Percentiles rank a stretch among this genome's conserved stretches.
These are phyloP conservation scores for Catotricha subobsoleta DNA, from an alignment of 2,888 invertebrate species.

Conservation along the genomic window DNA sequence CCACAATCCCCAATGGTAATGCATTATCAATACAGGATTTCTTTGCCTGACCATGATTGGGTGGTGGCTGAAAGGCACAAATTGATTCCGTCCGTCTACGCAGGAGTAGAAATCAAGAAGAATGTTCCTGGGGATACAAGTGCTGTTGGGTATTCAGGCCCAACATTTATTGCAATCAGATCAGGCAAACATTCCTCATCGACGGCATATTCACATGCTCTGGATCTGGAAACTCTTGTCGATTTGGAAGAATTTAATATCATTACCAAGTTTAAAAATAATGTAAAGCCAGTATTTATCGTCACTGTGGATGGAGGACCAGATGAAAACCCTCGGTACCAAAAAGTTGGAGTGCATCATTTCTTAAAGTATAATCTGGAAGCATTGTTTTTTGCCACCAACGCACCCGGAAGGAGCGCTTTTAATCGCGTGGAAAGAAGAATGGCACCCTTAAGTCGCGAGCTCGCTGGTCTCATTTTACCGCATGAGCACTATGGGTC, in stretches of 20 bases:
- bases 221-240: constrained; percentile 10
- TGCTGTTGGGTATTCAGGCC: background rate
- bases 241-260: background rate
- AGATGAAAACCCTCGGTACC: constrained; percentile 16
- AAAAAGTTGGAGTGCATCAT: constrained; percentile 13
- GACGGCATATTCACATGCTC: constrained; percentile 11
- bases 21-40: constrained; percentile 11
- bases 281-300: constrained; percentile 2
- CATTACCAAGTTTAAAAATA: background rate
- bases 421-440: constrained; percentile 21
- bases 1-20: background rate
- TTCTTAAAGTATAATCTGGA: constrained; percentile 15
- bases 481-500: constrained; percentile 18
- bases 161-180: background rate
- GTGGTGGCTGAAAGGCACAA: constrained; percentile 13
- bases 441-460: constrained; percentile 21
- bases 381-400: constrained; percentile 15
- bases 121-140: background rate
- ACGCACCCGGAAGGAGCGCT: constrained; percentile 21
- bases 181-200: constrained; percentile 14
- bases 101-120: constrained; percentile 6
- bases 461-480: constrained; percentile 19
- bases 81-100: constrained; percentile 14
- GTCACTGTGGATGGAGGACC: constrained; percentile 15
- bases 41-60: constrained; percentile 14